Percentiles rank a stretch among this genome's conserved stretches.
Conservation (phyloP, 2,888 invertebrate species). For the Tetanocera ferruginea region DNA sequence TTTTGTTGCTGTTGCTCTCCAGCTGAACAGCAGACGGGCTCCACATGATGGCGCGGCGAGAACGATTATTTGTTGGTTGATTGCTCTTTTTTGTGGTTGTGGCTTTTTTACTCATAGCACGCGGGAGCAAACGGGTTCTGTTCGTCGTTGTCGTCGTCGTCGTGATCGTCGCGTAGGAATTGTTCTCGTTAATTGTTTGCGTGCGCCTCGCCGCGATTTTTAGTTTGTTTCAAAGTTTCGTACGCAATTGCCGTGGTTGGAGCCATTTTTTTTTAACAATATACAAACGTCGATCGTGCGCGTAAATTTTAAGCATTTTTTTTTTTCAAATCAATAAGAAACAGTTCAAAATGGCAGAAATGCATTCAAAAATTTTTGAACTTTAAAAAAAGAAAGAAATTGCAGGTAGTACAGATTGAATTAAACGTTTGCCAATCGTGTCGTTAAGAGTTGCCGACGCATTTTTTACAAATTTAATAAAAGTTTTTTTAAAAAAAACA, state of each 20-base stretch:
- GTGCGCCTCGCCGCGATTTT: conserved; percentile 14
- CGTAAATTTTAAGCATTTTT: not conserved
- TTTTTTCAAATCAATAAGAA: not conserved
- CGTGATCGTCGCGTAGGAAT: conserved; percentile 22
- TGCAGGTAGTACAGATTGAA: not conserved
- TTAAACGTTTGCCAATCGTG: too few species aligned
- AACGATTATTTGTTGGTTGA: not conserved
- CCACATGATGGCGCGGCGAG: conserved; percentile 2
- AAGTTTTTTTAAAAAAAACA: not conserved
- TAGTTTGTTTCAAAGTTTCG: conserved; percentile 32
- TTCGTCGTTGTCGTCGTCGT: not conserved
- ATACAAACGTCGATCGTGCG: conserved; percentile 8
- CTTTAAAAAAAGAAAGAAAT: not conserved
- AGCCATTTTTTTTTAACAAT: not conserved
- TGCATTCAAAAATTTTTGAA: not conserved
- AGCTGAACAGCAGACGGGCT: conserved; percentile 7
- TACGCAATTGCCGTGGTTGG: conserved; percentile 8
- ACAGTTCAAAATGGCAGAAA: not conserved
- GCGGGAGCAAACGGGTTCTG: conserved; percentile 23
- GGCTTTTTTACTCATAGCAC: conserved; percentile 4
- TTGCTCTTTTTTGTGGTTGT: conserved; percentile 5
- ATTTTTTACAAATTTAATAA: not conserved
- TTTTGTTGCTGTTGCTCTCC: not conserved
- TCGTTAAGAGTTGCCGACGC: too few species aligned
- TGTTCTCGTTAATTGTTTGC: conserved; percentile 26